These are phyloP conservation scores for Azorinus chamasolen DNA, from an alignment of 2,888 invertebrate genomes.

Conservation along the genomic window DNA sequence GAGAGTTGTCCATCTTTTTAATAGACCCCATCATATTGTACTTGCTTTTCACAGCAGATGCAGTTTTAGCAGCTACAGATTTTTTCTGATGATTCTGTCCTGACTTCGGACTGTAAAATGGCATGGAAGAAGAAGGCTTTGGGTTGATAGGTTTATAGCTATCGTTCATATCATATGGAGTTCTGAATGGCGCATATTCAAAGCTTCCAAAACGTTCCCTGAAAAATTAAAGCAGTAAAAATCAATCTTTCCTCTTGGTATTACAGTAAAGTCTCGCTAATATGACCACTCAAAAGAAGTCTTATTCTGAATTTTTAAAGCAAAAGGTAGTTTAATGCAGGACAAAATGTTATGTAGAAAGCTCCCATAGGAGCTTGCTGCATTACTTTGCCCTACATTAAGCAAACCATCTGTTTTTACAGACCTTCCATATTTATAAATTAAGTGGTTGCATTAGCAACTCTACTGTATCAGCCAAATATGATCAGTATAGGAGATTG, in stretches of 20 bases:
- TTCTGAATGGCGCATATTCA: constrained; percentile 91
- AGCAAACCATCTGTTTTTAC: no score
- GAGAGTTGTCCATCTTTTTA: constrained; percentile 43
- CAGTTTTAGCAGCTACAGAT: constrained; percentile 74
- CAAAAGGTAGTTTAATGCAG: no score
- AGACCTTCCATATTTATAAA: no score
- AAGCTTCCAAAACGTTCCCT: constrained; percentile 91
- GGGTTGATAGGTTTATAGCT: constrained; percentile 62
- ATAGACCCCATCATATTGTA: constrained; percentile 69
- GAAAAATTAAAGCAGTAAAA: constrained; percentile 40
- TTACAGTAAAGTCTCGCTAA: no score
- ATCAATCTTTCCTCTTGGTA: background rate
- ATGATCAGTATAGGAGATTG: no score
- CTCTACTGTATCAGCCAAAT: no score
- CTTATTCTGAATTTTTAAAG: no score
- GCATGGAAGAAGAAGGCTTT: constrained; percentile 35
- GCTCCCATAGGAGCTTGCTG: no score
- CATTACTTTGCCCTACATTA: no score
- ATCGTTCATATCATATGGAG: constrained; percentile 88
- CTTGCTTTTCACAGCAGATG: constrained; percentile 80
- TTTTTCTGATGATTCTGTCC: constrained; percentile 8
- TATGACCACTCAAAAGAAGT: no score
- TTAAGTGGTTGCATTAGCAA: no score
- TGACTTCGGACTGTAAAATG: constrained; percentile 1
- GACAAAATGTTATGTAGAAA: no score